Conservation (phyloP, 2,113 vertebrate genomes). For the Megaceryle torquata region DNA sequence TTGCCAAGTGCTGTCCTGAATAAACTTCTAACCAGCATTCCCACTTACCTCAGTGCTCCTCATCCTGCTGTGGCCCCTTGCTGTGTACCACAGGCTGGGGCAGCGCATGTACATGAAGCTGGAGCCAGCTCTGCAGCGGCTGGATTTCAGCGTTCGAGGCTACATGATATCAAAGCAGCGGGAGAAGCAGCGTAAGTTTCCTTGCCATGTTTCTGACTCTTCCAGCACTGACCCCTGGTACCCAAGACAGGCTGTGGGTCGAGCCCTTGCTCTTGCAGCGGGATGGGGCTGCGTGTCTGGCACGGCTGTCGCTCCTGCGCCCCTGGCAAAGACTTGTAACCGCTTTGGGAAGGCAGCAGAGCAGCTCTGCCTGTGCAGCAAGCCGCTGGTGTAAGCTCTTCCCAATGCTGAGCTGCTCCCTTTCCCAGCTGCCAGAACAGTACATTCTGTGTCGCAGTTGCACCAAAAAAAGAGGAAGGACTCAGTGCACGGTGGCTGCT, state of each 20-base stretch:
- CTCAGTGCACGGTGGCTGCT: not conserved
- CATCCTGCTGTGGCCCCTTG: slow-evolving; percentile 86
- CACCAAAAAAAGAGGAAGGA: not conserved
- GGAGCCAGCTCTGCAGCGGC: slow-evolving; percentile 89
- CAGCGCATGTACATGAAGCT: slow-evolving; percentile 80
- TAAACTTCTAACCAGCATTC: not conserved
- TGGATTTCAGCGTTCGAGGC: slow-evolving; percentile 89
- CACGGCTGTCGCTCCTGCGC: accelerated
- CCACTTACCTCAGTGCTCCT: slow-evolving; percentile 76
- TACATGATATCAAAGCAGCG: slow-evolving; percentile 90
- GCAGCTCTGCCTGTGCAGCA: not conserved
- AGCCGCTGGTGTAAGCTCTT: not conserved
- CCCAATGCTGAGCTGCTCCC: not conserved
- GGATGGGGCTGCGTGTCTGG: not conserved
- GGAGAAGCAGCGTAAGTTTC: slow-evolving; percentile 87
- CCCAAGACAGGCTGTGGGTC: not conserved
- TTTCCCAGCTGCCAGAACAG: not conserved
- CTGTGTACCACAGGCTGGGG: slow-evolving; percentile 84
- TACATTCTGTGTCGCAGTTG: not conserved
- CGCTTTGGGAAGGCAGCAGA: not conserved
- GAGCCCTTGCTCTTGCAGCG: not conserved
- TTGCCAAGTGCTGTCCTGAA: not conserved
- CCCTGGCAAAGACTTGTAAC: not conserved
- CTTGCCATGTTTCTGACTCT: not conserved
- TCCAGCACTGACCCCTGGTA: not conserved